These are phyloP conservation scores for Cyprinella venusta DNA, from an alignment of 2,797 vertebrate genomes.

Conservation along the genomic window DNA sequence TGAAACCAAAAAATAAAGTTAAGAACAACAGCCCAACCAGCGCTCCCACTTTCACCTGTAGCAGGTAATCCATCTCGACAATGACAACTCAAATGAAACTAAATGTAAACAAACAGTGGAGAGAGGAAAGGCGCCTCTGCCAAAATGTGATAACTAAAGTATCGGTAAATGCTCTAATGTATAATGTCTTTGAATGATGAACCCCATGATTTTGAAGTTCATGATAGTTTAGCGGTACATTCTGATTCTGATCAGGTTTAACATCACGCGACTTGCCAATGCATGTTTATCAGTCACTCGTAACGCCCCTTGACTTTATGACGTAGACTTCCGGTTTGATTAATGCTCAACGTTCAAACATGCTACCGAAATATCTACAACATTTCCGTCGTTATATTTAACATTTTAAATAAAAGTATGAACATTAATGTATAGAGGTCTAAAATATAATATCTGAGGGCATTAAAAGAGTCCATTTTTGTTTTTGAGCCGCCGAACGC, in stretches of 20 bases:
- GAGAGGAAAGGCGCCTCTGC: not conserved
- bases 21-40: constrained; percentile 76
- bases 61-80: constrained; percentile 77
- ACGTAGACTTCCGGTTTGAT: not conserved
- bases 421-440: not conserved
- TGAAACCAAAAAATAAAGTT: constrained; percentile 79
- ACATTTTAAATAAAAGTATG: not conserved
- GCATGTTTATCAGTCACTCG: not conserved
- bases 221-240: not conserved
- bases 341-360: not conserved
- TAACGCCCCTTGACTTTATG: constrained; percentile 3
- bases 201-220: constrained; percentile 9
- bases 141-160: not conserved
- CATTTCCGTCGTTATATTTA: not conserved
- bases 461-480: not conserved
- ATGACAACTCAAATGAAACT: not conserved
- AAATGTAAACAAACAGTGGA: constrained; percentile 26
- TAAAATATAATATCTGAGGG: not conserved
- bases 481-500: constrained; percentile 7
- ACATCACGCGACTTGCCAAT: not conserved
- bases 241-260: not conserved
- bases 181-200: not conserved
- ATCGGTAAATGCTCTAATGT: not conserved
- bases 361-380: not conserved
- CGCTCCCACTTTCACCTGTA: constrained; percentile 79